Evolutionary conservation across 2,797 vertebrate genomes (phyloP), one percentile per base, ranked within the genome.

Genomic region (Synanceia verrucosa): DNA sequence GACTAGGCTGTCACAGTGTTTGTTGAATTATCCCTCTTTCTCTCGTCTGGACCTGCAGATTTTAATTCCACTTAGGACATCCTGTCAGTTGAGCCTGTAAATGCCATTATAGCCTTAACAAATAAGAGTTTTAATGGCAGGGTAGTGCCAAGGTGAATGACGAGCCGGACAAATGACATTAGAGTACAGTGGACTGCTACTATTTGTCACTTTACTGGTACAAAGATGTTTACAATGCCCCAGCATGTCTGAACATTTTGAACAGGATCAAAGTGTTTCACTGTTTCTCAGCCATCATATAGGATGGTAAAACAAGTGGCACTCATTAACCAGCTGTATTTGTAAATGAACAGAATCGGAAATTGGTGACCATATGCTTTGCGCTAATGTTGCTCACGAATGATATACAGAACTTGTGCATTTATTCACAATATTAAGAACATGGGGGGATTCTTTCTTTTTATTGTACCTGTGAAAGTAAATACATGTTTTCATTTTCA

Each of bases 31-130:
- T 46, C 9, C 5, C 24, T 36, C 58, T 63, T 28, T 58, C 16
- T 36, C 28, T 58, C 6, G 16, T 68, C 62, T 26, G 29, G 21
- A 46, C 82, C 59, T 16, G 56, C 26, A 14, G 59, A 26, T 0
- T 71, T 80, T 56, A 85, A 28, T 80, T 72, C 70, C 77, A 74
- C 64, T 73, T 37, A 73, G 43, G 48, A 67, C 53, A 61, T 46
- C 33, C 48, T 61, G 73, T 80, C 73, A 65, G 46, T 31, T 59
- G 63, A 69, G 76, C 73, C 68, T 65, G 66, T 77, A 82, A 82
- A 85, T 56, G 67, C 47, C 64, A 56, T 58, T n/a, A 13, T 36
- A 55, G 70, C 79, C 79, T 62, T 41, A 69, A 79, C 70, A 65
- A 66, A 70, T 63, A 44, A 71, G 52, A 47, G 57, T 39, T n/a